Base-by-base conservation (phyloP, 2,797 vertebrate genomes). In the Enteromius trimaculatus region DNA sequence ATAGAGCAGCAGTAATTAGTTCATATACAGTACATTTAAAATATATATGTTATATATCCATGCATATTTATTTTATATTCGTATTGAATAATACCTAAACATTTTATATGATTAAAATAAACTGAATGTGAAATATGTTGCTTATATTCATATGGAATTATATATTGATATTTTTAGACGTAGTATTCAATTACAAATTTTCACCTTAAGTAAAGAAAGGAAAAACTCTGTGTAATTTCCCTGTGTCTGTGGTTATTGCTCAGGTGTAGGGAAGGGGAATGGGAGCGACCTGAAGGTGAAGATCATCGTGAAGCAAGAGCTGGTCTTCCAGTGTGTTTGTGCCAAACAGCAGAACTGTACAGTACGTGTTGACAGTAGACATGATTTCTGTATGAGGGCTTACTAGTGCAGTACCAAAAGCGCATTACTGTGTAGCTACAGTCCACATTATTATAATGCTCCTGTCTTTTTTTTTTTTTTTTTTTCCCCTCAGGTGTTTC, bases 231-330 rank as follows among this genome's bases (percentile, higher is more conserved):
- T 42, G 1, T 58, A 4, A 71, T 49, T 29, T 53, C 71, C n/a
- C 0, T 34, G 1, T 65, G 70, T 4, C 53, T 19, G 60, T 62
- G 55, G 11, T 39, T 89, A 14, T 49, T 70, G 10, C 80, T 31
- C 89, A 99, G 98, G 97, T 89, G 92, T 99, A 90, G 97, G 97
- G 64, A 96, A 94, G 88, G 96, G 96, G 29, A 91, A 97, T 42
- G 97, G 97, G 86, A 96, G 88, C 53, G 98, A 99, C 85, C 91
- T 99, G 77, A 95, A 92, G 81, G 88, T 99, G 79, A 95, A 96
- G 88, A 93, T 99, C 87, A 90, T 96, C 42, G 90, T 94, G 86
- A 93, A 69, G 88, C 96, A 95, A 79, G 90, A 95, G 88, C 83
- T 92, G 68, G 90, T 96, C 16, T 96, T 97, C 88, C 93, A 93